A percentile compares a stretch with the other conserved stretches of the same genome.
Conservation (phyloP, 2,113 vertebrate species). For the Penelope pileata region DNA sequence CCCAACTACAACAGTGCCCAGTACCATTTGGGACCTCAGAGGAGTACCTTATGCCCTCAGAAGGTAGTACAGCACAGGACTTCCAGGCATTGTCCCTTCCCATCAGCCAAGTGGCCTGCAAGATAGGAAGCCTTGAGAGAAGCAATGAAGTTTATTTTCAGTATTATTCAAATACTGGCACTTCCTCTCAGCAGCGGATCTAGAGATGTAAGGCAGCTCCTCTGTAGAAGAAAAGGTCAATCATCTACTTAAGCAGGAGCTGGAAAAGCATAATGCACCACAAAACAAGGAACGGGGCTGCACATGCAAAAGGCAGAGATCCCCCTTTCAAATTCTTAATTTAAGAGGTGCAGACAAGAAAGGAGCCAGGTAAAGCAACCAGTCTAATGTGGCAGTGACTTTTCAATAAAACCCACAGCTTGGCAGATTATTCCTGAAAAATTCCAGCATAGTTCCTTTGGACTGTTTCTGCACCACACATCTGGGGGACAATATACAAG, state of each 20-base stretch:
- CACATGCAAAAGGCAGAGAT: neutral
- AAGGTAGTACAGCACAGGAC: neutral
- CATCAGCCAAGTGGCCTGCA: neutral
- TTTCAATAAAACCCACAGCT: neutral
- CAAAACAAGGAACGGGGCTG: neutral
- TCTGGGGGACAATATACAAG: neutral
- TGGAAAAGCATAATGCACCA: neutral
- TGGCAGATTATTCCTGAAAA: neutral
- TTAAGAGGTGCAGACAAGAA: neutral
- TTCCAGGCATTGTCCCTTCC: neutral
- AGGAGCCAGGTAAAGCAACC: neutral
- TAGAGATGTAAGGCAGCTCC: neutral
- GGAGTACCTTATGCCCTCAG: neutral
- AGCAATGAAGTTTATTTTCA: neutral
- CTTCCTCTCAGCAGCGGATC: neutral
- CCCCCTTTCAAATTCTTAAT: neutral
- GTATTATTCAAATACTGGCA: neutral
- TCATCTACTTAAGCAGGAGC: neutral
- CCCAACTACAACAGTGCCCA: neutral
- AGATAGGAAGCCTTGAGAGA: neutral
- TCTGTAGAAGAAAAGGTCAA: neutral
- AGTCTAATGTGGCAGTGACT: neutral
- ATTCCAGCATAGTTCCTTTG: neutral
- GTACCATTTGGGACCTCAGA: neutral
- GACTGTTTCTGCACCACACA: neutral